These are phyloP conservation scores for Oxycera nigricornis DNA, from an alignment of 2,888 invertebrate species.

Conservation along the genomic window DNA sequence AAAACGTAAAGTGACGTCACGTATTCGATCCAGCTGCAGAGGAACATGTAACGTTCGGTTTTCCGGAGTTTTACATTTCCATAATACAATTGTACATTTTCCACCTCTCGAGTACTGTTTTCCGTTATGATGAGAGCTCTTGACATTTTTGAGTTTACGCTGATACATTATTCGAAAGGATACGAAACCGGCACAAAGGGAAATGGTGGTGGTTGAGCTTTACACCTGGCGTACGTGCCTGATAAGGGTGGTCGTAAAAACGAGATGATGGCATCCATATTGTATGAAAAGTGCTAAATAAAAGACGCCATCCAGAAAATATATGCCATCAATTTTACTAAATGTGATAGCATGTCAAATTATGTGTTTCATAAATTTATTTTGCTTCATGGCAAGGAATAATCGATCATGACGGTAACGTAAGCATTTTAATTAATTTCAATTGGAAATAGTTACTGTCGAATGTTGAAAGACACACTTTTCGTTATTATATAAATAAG, in stretches of 20 bases:
- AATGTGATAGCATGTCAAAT: conserved; percentile 23
- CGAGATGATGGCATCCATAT: conserved; percentile 3
- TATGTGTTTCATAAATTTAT: conserved; percentile 18
- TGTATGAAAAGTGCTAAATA: not conserved
- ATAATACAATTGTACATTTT: conserved; percentile 29
- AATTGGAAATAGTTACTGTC: no score
- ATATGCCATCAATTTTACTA: not conserved
- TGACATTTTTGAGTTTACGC: conserved; percentile 13
- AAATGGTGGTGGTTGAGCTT: not conserved
- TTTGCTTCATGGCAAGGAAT: no score
- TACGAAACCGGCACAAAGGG: not conserved
- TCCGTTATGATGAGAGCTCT: conserved; percentile 10
- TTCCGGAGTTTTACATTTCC: conserved; percentile 35
- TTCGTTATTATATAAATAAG: no score
- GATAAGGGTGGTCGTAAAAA: conserved; percentile 6
- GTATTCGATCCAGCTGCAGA: conserved; percentile 12
- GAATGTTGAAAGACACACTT: no score
- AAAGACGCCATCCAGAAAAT: not conserved
- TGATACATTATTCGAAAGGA: not conserved
- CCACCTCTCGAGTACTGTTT: conserved; percentile 18
- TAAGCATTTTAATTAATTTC: no score
- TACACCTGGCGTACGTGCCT: conserved; percentile 22
- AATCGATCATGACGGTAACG: no score
- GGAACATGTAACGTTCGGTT: conserved; percentile 17
- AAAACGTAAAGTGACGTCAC: conserved; percentile 12